Evolutionary conservation across 2,888 invertebrate genomes (phyloP).

Genomic region (Eurytoma adleriae): DNA sequence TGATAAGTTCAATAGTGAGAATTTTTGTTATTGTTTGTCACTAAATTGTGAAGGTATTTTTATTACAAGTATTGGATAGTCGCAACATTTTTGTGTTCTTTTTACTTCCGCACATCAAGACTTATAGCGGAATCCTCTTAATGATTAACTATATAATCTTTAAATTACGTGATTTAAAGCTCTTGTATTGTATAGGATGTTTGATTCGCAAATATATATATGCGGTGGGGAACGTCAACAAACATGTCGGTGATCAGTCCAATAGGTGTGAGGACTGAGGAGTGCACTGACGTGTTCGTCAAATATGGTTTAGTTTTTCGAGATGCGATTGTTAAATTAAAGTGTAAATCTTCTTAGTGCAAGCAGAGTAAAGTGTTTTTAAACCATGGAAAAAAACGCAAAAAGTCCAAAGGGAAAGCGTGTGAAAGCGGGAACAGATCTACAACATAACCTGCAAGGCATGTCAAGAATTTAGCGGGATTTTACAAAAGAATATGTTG

Average conservation of each 20-base stretch:
- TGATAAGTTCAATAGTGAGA: too few relatives aligned
- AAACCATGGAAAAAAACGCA: conserved; percentile 45
- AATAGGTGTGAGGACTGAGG: neutral
- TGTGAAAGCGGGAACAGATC: conserved; percentile 9
- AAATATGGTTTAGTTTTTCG: neutral
- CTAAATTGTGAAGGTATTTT: too few relatives aligned
- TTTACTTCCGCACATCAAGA: too few relatives aligned
- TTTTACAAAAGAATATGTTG: conserved; percentile 17
- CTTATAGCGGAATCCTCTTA: too few relatives aligned
- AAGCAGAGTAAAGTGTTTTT: neutral
- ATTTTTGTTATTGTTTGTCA: too few relatives aligned
- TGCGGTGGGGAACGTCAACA: conserved; percentile 28
- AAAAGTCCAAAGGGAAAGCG: conserved; percentile 30
- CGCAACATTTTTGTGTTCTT: too few relatives aligned
- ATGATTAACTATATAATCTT: too few relatives aligned
- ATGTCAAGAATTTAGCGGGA: conserved; percentile 28
- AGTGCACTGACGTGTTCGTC: conserved; percentile 36
- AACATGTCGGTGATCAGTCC: conserved; percentile 29
- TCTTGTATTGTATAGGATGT: too few relatives aligned
- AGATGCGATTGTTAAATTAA: conserved; percentile 12
- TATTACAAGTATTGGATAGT: too few relatives aligned
- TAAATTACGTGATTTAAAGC: too few relatives aligned
- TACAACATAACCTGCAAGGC: conserved; percentile 52
- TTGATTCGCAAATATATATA: too few relatives aligned
- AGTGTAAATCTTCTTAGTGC: neutral